phyloP scores from a whole-genome alignment of 2,797 vertebrate species.

The Zalophus californianus region DNA sequence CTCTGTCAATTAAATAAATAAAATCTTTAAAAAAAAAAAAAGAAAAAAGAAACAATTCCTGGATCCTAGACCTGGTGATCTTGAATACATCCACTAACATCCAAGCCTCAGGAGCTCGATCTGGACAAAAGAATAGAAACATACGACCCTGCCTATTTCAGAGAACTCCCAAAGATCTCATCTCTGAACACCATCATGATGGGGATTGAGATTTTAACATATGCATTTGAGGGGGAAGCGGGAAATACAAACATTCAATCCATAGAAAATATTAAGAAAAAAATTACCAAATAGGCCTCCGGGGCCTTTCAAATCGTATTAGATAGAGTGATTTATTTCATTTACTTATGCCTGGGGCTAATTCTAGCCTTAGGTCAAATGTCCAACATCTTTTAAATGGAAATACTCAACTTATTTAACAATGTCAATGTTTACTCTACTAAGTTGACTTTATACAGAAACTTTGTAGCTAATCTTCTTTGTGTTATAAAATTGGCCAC shows the following conservation, averaged over 20 bases:
- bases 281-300: not conserved
- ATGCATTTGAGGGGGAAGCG: not conserved
- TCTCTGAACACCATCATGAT: not conserved
- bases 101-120: not conserved
- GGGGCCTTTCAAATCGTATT: not conserved
- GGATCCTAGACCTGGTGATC: not conserved
- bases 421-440: not conserved
- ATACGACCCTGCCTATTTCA: not conserved
- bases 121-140: not conserved
- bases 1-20: no score
- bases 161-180: not conserved
- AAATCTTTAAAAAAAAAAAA: no score
- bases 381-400: not conserved
- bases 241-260: not conserved
- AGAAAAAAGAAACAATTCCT: not conserved
- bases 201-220: not conserved
- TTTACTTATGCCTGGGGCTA: not conserved
- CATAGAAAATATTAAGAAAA: not conserved
- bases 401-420: constrained; percentile 9
- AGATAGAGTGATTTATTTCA: not conserved
- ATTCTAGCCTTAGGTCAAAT: not conserved
- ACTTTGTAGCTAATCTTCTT: not conserved
- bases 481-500: not conserved
- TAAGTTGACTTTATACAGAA: not conserved
- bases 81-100: not conserved